phyloP scores from a whole-genome alignment of 2,113 vertebrate species.

The Ceratotherium simum region DNA sequence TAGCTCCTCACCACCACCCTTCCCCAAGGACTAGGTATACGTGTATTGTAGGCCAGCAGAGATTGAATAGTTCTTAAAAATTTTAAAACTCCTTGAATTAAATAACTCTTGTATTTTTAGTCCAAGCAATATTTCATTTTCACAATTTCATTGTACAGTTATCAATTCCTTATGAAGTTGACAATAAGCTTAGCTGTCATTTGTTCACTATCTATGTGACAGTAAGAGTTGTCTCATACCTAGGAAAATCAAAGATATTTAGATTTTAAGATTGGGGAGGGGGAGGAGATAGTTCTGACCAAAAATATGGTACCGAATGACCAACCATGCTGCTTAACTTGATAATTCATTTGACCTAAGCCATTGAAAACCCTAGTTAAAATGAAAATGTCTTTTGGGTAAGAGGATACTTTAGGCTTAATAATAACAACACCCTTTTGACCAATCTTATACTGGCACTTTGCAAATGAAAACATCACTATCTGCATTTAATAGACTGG shows the following conservation, averaged over 20 bases:
- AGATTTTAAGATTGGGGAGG: neutral
- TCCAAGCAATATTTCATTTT: neutral
- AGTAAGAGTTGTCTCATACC: neutral
- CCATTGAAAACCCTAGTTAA: neutral
- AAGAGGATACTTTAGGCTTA: neutral
- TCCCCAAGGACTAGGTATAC: neutral
- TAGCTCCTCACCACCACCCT: neutral
- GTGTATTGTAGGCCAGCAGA: neutral
- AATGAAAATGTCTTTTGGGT: neutral
- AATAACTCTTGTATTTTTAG: slow-evolving; percentile 41
- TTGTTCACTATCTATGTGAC: neutral
- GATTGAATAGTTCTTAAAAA: slow-evolving; percentile 46
- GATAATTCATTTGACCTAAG: neutral
- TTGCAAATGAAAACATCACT: neutral
- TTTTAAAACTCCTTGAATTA: neutral
- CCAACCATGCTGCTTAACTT: neutral
- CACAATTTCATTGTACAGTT: neutral
- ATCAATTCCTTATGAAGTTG: slow-evolving; percentile 14
- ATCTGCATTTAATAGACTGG: neutral
- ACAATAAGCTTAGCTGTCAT: neutral
- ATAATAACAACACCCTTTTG: neutral
- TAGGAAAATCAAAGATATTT: neutral
- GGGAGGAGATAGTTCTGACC: neutral
- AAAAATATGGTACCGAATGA: neutral
- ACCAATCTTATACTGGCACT: neutral